These are phyloP conservation scores for Hemicentrotus pulcherrimus DNA, from an alignment of 35 echinoderm and acorn worm species.

Conservation along the genomic window DNA sequence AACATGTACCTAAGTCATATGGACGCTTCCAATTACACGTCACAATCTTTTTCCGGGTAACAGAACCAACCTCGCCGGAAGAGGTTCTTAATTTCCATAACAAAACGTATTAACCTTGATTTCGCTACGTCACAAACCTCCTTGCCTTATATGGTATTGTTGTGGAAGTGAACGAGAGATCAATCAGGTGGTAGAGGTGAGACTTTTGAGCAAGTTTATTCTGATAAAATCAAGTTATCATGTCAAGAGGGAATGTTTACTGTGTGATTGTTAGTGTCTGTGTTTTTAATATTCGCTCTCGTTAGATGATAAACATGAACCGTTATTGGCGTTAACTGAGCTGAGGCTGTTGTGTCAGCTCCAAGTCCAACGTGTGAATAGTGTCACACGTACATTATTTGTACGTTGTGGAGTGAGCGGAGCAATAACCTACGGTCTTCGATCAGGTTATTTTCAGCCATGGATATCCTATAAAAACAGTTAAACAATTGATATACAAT, in stretches of 20 bases:
- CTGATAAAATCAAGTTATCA: not conserved
- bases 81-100: constrained; percentile 58
- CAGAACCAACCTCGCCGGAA: constrained; percentile 50
- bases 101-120: constrained; percentile 47
- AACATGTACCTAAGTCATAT: not conserved
- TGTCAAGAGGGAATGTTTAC: not conserved
- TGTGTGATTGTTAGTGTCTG: not conserved
- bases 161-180: constrained; percentile 53
- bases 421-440: too few relatives aligned
- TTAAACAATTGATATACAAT: too few relatives aligned
- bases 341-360: too few relatives aligned
- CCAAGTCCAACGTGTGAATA: too few relatives aligned
- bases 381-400: too few relatives aligned
- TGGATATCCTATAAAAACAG: too few relatives aligned
- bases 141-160: constrained; percentile 58
- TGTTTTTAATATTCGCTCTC: too few relatives aligned
- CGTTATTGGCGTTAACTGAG: too few relatives aligned
- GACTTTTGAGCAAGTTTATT: not conserved
- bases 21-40: constrained; percentile 47
- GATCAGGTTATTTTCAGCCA: too few relatives aligned
- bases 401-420: too few relatives aligned
- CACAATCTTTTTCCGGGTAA: constrained; percentile 58
- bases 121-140: constrained; percentile 24
- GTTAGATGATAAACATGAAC: too few relatives aligned
- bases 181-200: constrained; percentile 34